Evolutionary conservation across 2,797 vertebrate genomes (phyloP).

Genomic region (Fundulus diaphanus): DNA sequence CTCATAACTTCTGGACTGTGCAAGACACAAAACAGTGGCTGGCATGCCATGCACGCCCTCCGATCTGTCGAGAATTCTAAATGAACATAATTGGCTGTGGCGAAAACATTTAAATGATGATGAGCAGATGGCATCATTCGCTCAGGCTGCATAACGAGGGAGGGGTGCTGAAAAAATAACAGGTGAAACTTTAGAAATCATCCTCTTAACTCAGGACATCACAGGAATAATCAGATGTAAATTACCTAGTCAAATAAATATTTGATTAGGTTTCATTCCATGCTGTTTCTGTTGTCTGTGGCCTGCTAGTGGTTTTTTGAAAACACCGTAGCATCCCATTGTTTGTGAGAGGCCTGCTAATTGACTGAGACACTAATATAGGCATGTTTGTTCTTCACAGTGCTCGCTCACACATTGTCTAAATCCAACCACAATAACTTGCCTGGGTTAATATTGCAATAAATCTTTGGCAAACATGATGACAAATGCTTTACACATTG

Average conservation of each 20-base stretch:
- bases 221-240: constrained; percentile 67
- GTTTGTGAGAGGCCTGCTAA: constrained; percentile 34
- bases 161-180: constrained; percentile 52
- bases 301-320: constrained; percentile 26
- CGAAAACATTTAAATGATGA: constrained; percentile 77
- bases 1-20: constrained; percentile 28
- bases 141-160: constrained; percentile 57
- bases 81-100: constrained; percentile 71
- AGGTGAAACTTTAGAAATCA: constrained; percentile 66
- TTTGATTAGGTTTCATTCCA: constrained; percentile 64
- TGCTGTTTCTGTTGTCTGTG: constrained; percentile 51
- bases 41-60: constrained; percentile 46
- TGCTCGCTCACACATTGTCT: constrained; percentile 10
- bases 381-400: constrained; percentile 6
- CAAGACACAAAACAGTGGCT: constrained; percentile 31
- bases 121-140: constrained; percentile 78
- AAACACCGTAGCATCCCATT: constrained; percentile 37
- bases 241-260: constrained; percentile 61
- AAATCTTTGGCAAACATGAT: constrained; percentile 42
- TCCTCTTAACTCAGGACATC: constrained; percentile 59
- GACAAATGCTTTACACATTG: constrained; percentile 31
- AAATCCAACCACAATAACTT: constrained; percentile 16
- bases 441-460: not conserved
- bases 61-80: constrained; percentile 63
- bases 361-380: constrained; percentile 24